Evolutionary conservation across 1,140 invertebrate species (phyloP), one percentile per base, ranked within the genome.

Genomic region (Dufourea novaeangliae): DNA sequence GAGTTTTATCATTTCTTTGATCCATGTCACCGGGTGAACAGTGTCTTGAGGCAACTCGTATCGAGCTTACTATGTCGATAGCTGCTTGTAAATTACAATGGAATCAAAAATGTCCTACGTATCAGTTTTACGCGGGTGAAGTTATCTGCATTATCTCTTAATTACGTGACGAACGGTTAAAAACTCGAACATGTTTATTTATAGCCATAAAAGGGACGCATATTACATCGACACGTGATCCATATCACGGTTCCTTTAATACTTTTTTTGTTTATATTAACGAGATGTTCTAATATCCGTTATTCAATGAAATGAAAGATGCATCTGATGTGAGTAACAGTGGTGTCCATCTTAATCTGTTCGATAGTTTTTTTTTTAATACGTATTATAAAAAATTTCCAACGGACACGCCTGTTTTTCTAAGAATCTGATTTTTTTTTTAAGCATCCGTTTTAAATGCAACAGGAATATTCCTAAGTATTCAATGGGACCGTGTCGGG

Each of bases 1-100:
- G 46, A 50, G 62, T 12, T 44, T 59, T 39, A 67, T 59, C 46
- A 6, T 37, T 50, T 66, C 50, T 74, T 56, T 56, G 27, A 74
- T 41, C 32, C 29, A 61, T 61, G 46, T 34, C 10, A 34, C 41
- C 22, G 2, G 29, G 10, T 34, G 37, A 61, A 46, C n/a, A 11
- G 37, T 22, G 10, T 39, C n/a, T 39, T 27, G n/a, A 67, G 56
- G 56, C 17, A 29, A 52, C 11, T 3, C 17, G 25, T 34, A n/a
- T n/a, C 2, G n/a, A 44, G 34, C 14, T 32, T 4, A 10, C 12
- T 27, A 32, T 20, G 46, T 44, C 7, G 32, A 25, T 52, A 74
- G 41, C 37, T 57, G 29, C 29, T 11, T 59, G 27, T 68, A 41
- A 57, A 62, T 54, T 75, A 57, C 11, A 59, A 46, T 14, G 6